Evolutionary conservation across 1,140 invertebrate genomes (phyloP).

Genomic region (Drosophila tani): DNA sequence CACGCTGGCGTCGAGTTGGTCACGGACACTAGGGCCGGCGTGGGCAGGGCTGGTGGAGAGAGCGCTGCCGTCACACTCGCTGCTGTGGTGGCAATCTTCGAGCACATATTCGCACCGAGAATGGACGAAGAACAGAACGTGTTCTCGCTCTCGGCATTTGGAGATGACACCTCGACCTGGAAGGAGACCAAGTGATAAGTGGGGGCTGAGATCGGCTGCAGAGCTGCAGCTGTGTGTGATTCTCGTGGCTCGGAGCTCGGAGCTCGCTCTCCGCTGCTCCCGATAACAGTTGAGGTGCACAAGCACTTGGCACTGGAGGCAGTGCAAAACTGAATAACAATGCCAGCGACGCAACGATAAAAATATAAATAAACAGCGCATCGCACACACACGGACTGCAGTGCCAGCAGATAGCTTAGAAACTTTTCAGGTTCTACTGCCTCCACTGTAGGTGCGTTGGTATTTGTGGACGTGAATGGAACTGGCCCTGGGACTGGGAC

Average conservation of each 20-base stretch:
- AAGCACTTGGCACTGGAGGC: slow-evolving; percentile 47
- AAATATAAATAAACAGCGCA: slow-evolving; percentile 65
- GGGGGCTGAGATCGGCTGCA: neutral
- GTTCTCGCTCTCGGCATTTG: slow-evolving; percentile 88
- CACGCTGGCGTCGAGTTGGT: slow-evolving; percentile 32
- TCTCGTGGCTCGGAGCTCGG: slow-evolving; percentile 23
- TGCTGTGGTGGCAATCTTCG: slow-evolving; percentile 79
- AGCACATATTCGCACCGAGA: slow-evolving; percentile 84
- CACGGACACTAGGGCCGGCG: slow-evolving; percentile 54
- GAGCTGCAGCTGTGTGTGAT: slow-evolving; percentile 9
- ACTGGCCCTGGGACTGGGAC: slow-evolving; percentile 1
- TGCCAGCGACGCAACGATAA: slow-evolving; percentile 60
- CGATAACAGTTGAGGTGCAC: slow-evolving; percentile 64
- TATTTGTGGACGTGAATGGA: slow-evolving; percentile 8
- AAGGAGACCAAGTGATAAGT: slow-evolving; percentile 1
- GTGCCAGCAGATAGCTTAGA: slow-evolving; percentile 21
- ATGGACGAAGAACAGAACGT: slow-evolving; percentile 84
- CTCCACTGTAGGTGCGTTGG: neutral
- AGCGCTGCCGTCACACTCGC: slow-evolving; percentile 78
- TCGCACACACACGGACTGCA: slow-evolving; percentile 9
- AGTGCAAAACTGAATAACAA: slow-evolving; percentile 73
- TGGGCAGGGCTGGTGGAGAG: slow-evolving; percentile 55
- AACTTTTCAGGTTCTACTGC: slow-evolving; percentile 59
- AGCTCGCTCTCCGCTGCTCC: slow-evolving; percentile 13
- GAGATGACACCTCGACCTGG: slow-evolving; percentile 84